Base-by-base conservation (phyloP, 2,113 vertebrate species). In the Cariama cristata region DNA sequence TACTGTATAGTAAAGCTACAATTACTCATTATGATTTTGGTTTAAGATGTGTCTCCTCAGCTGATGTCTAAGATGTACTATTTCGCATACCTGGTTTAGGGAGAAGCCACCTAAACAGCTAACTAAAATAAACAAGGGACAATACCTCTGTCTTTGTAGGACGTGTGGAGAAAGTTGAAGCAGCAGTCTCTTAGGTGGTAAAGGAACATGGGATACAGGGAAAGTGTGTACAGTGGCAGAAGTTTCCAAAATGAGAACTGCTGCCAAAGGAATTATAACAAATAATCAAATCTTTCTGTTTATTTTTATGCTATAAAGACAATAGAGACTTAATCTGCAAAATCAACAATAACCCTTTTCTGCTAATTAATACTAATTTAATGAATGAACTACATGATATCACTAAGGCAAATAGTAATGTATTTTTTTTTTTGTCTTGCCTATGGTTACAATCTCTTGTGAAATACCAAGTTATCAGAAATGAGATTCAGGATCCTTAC, bases 361-460 rank as follows among this genome's bases (percentile, higher is more conserved):
- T 74, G 7, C 24, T 88, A 73, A 77, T 56, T 77, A 74, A 63
- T 5, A 81, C 6, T 27, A 45, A 23, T 5, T 56, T 40, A 33
- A 2, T 10, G 4, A 90, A 52, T 44, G 0, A 73, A 16, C 38
- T 47, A 11, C 8, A 69, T 2, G 10, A 82, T 21, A 75, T 2
- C 2, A 38, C 52, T 79, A 74, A 64, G 22, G 28, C 32, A 91
- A 81, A 58, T 2, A 52, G 32, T 11, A 27, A 32, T 17, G 3
- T 24, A 30, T 23, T 73, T 79, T 68, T 73, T 79, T 68, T 42
- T 72, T 93, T 63, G 13, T 49, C 22, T 69, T 56, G 11, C 16
- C 40, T 35, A 52, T 9, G 4, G 15, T 80, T 77, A 87, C 49
- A 73, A 8, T 32, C 30, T 33, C 35, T 60, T 55, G 17, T 40